Evolutionary conservation across 2,888 invertebrate species (phyloP), one percentile per base, ranked within the genome.

Genomic region (Zeuzera pyrina): DNA sequence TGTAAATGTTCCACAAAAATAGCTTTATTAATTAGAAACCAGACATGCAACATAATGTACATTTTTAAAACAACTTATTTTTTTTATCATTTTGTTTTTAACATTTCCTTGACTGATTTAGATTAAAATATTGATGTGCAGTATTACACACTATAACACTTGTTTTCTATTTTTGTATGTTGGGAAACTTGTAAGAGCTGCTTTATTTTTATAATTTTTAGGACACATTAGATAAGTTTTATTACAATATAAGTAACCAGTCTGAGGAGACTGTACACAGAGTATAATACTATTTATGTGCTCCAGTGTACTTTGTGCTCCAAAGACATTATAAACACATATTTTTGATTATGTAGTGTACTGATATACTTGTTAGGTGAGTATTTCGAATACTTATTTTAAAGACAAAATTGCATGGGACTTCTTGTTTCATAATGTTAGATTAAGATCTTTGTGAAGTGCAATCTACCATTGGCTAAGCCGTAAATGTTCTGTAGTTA

Each of bases 101-200:
- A 62, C 58, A 65, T 66, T 58, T 58, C 63, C 67, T 72, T 68
- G 79, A 79, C 79, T 83, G 81, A 83, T 76, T 77, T 72, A 79
- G 76, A 70, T 57, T 74, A 74, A n/a, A n/a, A 69, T 65, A 61
- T 58, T 65, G 66, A 66, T 65, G 63, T 76, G 74, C 81, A 83
- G 81, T 81, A 81, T 83, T 83, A 83, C 72, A 76, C n/a, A n/a
- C n/a, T n/a, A n/a, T 63, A 65, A 61, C 47, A 47, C 66, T 65
- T 65, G 77, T 73, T 25, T 65, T 63, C 62, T 65, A 58, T 70
- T 78, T 78, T 77, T 76, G 66, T 76, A 74, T 73, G 63, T 63
- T 64, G 49, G 51, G 57, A 62, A 57, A 27, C 45, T 63, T 70
- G 51, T 64, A 63, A 69, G 64, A 72, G 61, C 56, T 72, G 70